These are phyloP conservation scores for Sesia bembeciformis DNA, from an alignment of 2,888 invertebrate species.

Conservation along the genomic window DNA sequence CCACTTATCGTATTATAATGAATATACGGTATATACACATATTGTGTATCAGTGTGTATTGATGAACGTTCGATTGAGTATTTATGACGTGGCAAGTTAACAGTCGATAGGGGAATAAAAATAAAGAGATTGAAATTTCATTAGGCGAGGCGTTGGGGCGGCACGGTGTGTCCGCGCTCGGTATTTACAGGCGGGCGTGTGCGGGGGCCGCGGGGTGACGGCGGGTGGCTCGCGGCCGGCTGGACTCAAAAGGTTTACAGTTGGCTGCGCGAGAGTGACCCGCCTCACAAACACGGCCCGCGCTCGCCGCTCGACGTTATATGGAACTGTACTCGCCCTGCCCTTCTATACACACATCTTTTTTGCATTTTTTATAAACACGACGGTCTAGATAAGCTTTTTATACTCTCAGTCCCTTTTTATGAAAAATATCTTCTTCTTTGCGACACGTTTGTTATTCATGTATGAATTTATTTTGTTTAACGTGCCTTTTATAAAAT, in stretches of 20 bases:
- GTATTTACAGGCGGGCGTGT: conserved; percentile 38
- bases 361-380: conserved; percentile 6
- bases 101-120: conserved; percentile 28
- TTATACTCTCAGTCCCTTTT: no score
- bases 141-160: conserved; percentile 69
- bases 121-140: conserved; percentile 67
- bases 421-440: no score
- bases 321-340: conserved; percentile 42
- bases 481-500: no score
- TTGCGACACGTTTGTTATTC: no score
- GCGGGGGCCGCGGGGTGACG: conserved; percentile 14
- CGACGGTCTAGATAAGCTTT: background rate
- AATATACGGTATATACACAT: background rate
- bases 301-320: conserved; percentile 34
- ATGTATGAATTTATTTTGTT: no score
- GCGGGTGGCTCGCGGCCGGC: conserved; percentile 46
- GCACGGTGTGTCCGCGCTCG: conserved; percentile 55
- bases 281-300: conserved; percentile 65
- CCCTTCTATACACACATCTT: conserved; percentile 17
- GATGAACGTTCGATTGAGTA: conserved; percentile 26
- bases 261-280: conserved; percentile 71
- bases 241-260: conserved; percentile 72
- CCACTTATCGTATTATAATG: background rate
- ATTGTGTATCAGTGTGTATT: background rate
- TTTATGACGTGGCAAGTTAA: conserved; percentile 22